Base-by-base conservation (phyloP, 2,888 invertebrate genomes). In the Heliconius charithonia region DNA sequence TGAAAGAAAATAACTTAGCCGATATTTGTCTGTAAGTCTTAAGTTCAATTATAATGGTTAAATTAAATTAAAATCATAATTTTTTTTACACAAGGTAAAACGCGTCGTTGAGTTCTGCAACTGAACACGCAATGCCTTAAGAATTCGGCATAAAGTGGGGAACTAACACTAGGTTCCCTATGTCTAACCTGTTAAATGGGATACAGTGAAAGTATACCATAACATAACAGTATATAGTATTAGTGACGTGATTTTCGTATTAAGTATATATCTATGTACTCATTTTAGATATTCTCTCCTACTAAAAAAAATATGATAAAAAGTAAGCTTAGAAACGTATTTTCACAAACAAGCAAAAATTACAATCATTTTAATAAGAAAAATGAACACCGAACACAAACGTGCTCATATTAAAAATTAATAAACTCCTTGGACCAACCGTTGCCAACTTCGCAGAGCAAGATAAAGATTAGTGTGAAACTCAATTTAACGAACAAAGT, bases 401-500 rank as follows among this genome's bases (percentile, higher is more conserved):
- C 32, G 32, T 59, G n/a, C 4, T 25, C 25, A 63, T 19, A 45
- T 41, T 63, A 65, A 74, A 63, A 45, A 65, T 45, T 65, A 63
- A 63, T 45, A 37, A 41, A 27, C 62, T 27, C 66, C 82, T 86
- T 85, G 79, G 73, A 74, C 83, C 84, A 83, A 80, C 81, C 82
- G 19, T 45, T 59, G 74, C 72, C 41, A 81, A 84, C 84, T 84
- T 78, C 78, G 82, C 80, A 78, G 87, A 84, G 87, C 85, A 87
- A 90, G 89, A 89, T 87, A 89, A 91, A 92, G 93, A 93, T 93
- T 90, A 93, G 90, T 86, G 85, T 84, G 85, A 86, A 93, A 93
- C 93, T 92, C 91, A 92, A 93, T 93, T 93, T 92, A 91, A 90
- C 85, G 88, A 84, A 85, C 88, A 91, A 77, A 93, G 88, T 93